These are phyloP conservation scores for Xiphorhynchus erythropygius DNA, from an alignment of 2,797 vertebrate species.

Conservation along the genomic window DNA sequence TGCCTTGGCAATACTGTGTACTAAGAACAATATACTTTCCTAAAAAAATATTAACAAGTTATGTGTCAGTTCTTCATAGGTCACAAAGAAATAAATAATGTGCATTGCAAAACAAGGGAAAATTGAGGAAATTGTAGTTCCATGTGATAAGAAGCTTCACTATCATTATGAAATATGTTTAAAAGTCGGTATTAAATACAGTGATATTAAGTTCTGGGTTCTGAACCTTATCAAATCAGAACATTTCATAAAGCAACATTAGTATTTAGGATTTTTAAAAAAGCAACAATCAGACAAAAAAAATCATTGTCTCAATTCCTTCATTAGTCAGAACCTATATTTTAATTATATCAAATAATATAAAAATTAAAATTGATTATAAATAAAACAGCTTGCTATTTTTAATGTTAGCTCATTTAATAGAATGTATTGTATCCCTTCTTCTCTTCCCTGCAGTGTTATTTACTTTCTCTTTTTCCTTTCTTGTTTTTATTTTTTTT, in stretches of 20 bases:
- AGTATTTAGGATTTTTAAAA: neutral
- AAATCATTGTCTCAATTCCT: neutral
- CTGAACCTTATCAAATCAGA: neutral
- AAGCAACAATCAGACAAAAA: fast-evolving
- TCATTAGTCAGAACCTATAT: neutral
- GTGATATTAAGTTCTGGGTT: neutral
- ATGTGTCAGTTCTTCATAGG: neutral
- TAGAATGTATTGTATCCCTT: neutral
- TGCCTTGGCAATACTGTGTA: neutral
- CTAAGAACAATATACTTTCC: neutral
- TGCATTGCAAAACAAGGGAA: neutral
- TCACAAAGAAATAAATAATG: neutral
- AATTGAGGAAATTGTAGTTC: neutral
- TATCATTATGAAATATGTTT: neutral
- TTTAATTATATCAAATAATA: neutral
- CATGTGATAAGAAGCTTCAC: neutral
- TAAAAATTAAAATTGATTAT: neutral
- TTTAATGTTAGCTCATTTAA: neutral
- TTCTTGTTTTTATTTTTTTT: neutral
- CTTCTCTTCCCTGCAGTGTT: neutral
- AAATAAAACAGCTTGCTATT: neutral
- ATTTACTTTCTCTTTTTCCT: neutral
- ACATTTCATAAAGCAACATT: neutral
- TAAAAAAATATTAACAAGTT: neutral
- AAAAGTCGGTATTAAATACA: neutral